phyloP scores from a whole-genome alignment of 2,888 invertebrate genomes.

The Gymnosoma rotundatum region DNA sequence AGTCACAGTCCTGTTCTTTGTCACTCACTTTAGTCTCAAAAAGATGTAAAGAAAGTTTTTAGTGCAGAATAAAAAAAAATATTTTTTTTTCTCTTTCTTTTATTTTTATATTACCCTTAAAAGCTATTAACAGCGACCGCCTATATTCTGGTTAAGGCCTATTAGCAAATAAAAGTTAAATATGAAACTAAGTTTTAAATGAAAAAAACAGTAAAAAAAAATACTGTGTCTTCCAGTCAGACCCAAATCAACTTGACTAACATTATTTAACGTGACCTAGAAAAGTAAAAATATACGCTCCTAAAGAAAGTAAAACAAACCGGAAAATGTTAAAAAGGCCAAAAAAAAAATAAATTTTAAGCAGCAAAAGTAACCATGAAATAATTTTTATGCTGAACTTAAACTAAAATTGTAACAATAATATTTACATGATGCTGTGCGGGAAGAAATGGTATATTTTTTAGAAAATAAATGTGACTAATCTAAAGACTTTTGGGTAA shows the following conservation, averaged over 20 bases:
- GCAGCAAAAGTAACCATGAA: slow-evolving; percentile 23
- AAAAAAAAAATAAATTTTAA: slow-evolving; percentile 30
- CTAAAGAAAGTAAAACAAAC: neutral
- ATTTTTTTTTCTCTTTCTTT: neutral
- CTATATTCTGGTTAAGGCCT: neutral
- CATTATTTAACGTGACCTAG: slow-evolving; percentile 59
- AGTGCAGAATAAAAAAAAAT: neutral
- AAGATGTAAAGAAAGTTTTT: neutral
- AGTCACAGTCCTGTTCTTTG: neutral
- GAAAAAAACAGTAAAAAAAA: neutral
- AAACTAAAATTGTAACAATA: slow-evolving; percentile 24
- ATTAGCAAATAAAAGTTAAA: slow-evolving; percentile 17
- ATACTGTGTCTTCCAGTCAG: slow-evolving; percentile 31
- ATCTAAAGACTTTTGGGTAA: too few relatives aligned
- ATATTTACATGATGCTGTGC: slow-evolving; percentile 27
- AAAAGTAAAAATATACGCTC: neutral
- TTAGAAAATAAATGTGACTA: too few relatives aligned
- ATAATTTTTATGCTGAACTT: neutral
- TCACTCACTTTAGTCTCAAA: too few relatives aligned
- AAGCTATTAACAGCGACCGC: neutral
- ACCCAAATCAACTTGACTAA: slow-evolving; percentile 64
- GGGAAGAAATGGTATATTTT: neutral
- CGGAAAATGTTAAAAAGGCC: neutral
- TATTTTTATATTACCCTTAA: neutral
- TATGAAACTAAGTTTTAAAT: neutral